phyloP scores from a whole-genome alignment of 2,888 invertebrate genomes.

The Drosophila infuscata region DNA sequence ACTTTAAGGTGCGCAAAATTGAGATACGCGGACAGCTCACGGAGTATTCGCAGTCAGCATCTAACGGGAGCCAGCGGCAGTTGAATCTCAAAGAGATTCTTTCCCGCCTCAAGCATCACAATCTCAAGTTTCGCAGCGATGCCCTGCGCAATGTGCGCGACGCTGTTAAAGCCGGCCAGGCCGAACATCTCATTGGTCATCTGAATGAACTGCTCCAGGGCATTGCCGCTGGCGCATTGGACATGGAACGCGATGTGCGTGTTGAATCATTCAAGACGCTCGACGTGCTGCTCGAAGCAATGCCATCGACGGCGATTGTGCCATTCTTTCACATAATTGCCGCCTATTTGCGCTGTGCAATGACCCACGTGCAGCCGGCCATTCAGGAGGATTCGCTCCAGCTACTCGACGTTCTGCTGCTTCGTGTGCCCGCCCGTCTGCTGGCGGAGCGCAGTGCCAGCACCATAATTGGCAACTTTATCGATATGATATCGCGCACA shows the following conservation, averaged over 20 bases:
- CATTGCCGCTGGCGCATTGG: slow-evolving; percentile 89
- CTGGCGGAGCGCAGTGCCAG: slow-evolving; percentile 89
- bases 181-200: slow-evolving; percentile 86
- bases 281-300: slow-evolving; percentile 76
- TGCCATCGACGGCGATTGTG: slow-evolving; percentile 62
- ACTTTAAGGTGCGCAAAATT: slow-evolving; percentile 95
- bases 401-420: slow-evolving; percentile 91
- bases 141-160: slow-evolving; percentile 82
- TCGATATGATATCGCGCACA: slow-evolving; percentile 93
- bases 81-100: slow-evolving; percentile 83
- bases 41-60: slow-evolving; percentile 32
- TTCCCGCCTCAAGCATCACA: slow-evolving; percentile 86
- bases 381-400: slow-evolving; percentile 94
- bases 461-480: slow-evolving; percentile 90
- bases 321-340: slow-evolving; percentile 92
- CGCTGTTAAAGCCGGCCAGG: slow-evolving; percentile 84
- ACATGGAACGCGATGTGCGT: slow-evolving; percentile 88
- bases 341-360: slow-evolving; percentile 93
- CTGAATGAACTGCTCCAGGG: slow-evolving; percentile 88
- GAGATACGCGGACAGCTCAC: slow-evolving; percentile 90
- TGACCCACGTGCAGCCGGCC: slow-evolving; percentile 93
- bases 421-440: slow-evolving; percentile 87
- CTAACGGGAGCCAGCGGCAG: slow-evolving; percentile 55
- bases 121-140: slow-evolving; percentile 82
- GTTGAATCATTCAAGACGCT: slow-evolving; percentile 86